Conservation (phyloP, 2,113 vertebrate genomes). For the Plotosus lineatus region DNA sequence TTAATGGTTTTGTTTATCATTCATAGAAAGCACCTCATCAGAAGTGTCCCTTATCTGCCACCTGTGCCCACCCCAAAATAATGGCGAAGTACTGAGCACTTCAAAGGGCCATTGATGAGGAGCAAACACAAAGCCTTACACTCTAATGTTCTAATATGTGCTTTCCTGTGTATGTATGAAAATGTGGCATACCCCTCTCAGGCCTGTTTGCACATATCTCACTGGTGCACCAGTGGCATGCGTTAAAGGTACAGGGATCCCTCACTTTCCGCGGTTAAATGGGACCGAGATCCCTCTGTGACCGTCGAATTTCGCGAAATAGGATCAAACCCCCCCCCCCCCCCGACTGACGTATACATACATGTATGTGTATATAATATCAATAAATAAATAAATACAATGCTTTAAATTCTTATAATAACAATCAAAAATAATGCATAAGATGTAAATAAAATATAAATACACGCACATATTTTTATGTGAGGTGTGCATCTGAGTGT, state of each 20-base stretch:
- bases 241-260: neutral
- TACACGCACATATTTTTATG: no score
- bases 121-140: constrained; percentile 26
- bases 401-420: no score
- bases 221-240: neutral
- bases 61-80: constrained; percentile 29
- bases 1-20: constrained; percentile 28
- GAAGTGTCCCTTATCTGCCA: constrained; percentile 43
- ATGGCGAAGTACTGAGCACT: constrained; percentile 27
- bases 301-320: no score
- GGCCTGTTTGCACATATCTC: neutral
- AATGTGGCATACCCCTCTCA: neutral
- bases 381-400: no score
- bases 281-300: no score
- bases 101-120: constrained; percentile 41
- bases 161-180: constrained; percentile 10
- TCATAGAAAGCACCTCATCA: constrained; percentile 34
- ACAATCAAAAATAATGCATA: no score
- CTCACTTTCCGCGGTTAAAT: no score
- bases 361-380: no score
- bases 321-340: no score
- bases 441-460: no score
- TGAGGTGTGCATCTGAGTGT: no score
- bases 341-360: no score
- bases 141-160: constrained; percentile 20